Percentiles rank a stretch among this genome's conserved stretches.
These are phyloP conservation scores for Cinara cedri DNA, from an alignment of 2,888 invertebrate genomes.

Conservation along the genomic window DNA sequence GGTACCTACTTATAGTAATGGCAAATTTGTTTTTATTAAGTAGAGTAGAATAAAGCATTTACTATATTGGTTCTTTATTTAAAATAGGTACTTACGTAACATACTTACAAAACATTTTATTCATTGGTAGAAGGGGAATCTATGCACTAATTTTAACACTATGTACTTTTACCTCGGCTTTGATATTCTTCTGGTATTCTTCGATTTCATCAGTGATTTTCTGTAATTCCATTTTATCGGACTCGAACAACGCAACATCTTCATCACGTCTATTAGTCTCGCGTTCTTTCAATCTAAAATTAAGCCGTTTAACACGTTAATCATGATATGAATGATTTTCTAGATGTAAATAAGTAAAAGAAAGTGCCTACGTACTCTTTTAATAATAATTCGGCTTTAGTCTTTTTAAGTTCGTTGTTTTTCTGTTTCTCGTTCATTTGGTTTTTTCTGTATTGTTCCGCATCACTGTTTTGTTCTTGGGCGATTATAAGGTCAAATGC, in stretches of 20 bases:
- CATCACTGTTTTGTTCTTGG: background rate
- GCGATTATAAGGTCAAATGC: background rate
- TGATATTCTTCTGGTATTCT: background rate
- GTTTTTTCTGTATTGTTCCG: background rate
- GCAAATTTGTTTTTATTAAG: no score
- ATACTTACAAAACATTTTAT: no score
- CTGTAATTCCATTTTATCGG: background rate
- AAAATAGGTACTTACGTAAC: no score
- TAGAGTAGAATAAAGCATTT: no score
- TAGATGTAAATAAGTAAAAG: no score
- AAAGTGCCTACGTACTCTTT: constrained; percentile 23
- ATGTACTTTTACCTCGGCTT: background rate
- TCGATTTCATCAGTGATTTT: constrained; percentile 26
- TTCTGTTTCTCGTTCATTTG: background rate
- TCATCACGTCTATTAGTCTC: background rate
- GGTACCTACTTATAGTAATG: no score
- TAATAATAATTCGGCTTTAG: constrained; percentile 6
- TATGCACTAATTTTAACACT: no score
- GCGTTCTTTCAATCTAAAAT: constrained; percentile 26
- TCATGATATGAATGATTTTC: no score
- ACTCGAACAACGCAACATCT: background rate
- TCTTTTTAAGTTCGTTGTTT: constrained; percentile 1
- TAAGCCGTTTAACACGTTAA: background rate
- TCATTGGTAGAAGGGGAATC: no score
- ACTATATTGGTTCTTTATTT: no score